Percentiles rank a stretch among this genome's conserved stretches.
phyloP scores from a whole-genome alignment of 1,140 invertebrate genomes.

The Dreissena polymorpha region DNA sequence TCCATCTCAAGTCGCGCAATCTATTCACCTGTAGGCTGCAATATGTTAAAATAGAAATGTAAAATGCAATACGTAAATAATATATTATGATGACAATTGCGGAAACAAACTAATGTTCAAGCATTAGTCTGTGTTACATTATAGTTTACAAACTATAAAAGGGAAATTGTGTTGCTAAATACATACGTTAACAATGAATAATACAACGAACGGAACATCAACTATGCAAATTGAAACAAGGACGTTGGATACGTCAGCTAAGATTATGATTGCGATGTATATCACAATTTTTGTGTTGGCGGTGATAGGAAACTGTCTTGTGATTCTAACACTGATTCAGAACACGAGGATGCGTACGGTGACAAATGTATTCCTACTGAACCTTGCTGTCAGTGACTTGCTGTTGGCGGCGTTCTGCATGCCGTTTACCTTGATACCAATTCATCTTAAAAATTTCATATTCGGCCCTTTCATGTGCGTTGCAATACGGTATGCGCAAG shows the following conservation, averaged over 20 bases:
- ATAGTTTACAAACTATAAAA: too few species aligned
- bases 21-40: too few species aligned
- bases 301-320: conserved; percentile 89
- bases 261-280: conserved; percentile 79
- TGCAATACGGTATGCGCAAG: conserved; percentile 89
- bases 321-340: conserved; percentile 89
- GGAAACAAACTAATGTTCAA: too few species aligned
- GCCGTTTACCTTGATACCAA: conserved; percentile 92
- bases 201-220: too few species aligned
- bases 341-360: conserved; percentile 93
- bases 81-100: too few species aligned
- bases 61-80: too few species aligned
- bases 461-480: conserved; percentile 91
- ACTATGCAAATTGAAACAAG: too few species aligned
- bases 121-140: too few species aligned
- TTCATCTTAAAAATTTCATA: conserved; percentile 89
- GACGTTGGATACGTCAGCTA: neutral
- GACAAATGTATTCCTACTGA: conserved; percentile 92
- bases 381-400: conserved; percentile 87
- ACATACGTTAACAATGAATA: too few species aligned
- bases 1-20: too few species aligned
- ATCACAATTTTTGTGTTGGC: conserved; percentile 89
- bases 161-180: too few species aligned
- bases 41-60: too few species aligned
- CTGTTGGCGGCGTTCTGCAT: conserved; percentile 93